Percentiles rank a stretch among this genome's conserved stretches.
Conservation (phyloP, 1,140 invertebrate genomes). For the Eupristina koningsbergeri region DNA sequence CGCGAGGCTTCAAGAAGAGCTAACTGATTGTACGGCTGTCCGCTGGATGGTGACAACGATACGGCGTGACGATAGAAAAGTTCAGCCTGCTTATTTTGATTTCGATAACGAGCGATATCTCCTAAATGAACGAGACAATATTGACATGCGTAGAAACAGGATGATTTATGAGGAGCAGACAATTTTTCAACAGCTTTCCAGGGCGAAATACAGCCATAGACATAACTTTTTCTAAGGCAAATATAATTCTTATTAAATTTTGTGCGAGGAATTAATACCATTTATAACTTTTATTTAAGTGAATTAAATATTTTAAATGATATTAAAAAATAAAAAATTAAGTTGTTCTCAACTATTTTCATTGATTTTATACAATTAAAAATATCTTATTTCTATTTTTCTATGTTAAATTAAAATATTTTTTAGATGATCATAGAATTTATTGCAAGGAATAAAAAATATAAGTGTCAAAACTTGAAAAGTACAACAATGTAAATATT, state of each 20-base stretch:
- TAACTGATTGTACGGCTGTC: conserved; percentile 91
- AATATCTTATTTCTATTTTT: too few species aligned
- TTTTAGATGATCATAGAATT: too few species aligned
- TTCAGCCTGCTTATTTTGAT: conserved; percentile 85
- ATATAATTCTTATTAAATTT: conserved; percentile 28
- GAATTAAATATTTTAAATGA: too few species aligned
- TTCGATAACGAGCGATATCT: conserved; percentile 87
- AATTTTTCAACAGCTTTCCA: conserved; percentile 71
- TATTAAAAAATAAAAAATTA: too few species aligned
- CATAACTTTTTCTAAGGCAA: conserved; percentile 65
- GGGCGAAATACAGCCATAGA: conserved; percentile 71
- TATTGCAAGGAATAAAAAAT: too few species aligned
- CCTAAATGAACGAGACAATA: conserved; percentile 90
- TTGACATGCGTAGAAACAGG: conserved; percentile 88
- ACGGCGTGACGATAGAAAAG: conserved; percentile 83
- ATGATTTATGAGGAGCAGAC: conserved; percentile 78
- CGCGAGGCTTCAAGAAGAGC: conserved; percentile 86
- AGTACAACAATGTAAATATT: too few species aligned
- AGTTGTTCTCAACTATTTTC: too few species aligned
- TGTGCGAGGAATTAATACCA: too few species aligned
- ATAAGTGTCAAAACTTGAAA: too few species aligned
- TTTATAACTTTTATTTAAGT: too few species aligned
- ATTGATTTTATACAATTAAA: too few species aligned
- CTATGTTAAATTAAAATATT: too few species aligned
- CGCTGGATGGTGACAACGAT: conserved; percentile 84